Evolutionary conservation across 2,888 invertebrate genomes (phyloP).

Genomic region (Gastrophysa polygoni): DNA sequence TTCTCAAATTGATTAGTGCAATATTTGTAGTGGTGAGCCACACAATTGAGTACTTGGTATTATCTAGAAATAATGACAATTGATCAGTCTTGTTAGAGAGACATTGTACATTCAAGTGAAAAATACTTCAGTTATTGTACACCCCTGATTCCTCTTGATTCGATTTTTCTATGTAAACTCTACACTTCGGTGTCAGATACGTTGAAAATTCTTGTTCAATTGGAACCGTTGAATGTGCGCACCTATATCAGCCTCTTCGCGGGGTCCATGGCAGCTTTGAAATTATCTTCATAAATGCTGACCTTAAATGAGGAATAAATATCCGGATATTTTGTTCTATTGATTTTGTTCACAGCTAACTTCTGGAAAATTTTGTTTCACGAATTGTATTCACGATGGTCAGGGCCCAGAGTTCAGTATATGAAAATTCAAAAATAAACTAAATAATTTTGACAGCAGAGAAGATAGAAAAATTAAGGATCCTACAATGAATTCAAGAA

Average conservation of each 20-base stretch:
- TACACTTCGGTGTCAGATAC: neutral
- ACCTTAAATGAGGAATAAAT: conserved; percentile 12
- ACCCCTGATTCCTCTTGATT: neutral
- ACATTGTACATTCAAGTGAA: conserved; percentile 1
- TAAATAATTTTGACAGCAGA: no score
- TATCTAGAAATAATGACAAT: conserved; percentile 1
- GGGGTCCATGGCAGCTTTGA: neutral
- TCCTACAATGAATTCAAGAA: no score
- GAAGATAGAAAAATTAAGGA: no score
- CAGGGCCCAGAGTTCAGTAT: no score
- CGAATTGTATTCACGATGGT: no score
- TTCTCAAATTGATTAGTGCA: neutral
- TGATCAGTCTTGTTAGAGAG: conserved; percentile 4
- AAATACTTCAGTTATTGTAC: conserved; percentile 2
- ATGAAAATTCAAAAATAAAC: no score
- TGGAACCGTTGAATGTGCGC: neutral
- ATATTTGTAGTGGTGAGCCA: neutral
- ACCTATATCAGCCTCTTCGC: neutral
- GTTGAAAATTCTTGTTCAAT: conserved; percentile 2
- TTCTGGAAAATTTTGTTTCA: conserved; percentile 6
- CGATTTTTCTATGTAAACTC: neutral
- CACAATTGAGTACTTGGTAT: conserved; percentile 1
- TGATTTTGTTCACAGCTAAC: conserved; percentile 6
- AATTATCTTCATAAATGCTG: neutral
- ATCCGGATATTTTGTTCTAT: conserved; percentile 9